These are phyloP conservation scores for Lasioglossum oenotherae DNA, from an alignment of 2,888 invertebrate species.

Conservation along the genomic window DNA sequence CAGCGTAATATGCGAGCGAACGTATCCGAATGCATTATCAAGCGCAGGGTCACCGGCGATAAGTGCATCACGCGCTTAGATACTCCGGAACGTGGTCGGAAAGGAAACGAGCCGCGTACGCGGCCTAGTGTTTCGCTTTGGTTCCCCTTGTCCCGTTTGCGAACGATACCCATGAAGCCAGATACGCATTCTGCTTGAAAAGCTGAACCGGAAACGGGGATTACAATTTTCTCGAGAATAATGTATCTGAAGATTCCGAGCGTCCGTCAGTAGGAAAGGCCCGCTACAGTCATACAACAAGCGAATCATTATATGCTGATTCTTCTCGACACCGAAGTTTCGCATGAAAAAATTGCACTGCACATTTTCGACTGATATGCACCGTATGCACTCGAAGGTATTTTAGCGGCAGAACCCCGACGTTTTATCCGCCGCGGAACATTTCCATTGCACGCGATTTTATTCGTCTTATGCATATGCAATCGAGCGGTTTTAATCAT, in stretches of 20 bases:
- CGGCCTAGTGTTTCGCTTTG: not conserved
- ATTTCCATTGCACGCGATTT: not conserved
- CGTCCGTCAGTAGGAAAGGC: not conserved
- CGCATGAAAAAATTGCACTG: not conserved
- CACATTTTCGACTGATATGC: not conserved
- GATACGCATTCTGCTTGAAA: not conserved
- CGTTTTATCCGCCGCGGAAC: not conserved
- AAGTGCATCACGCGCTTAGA: slow-evolving; percentile 17
- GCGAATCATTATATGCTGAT: not conserved
- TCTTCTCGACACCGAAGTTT: not conserved
- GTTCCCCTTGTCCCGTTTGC: not conserved
- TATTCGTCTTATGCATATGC: not conserved
- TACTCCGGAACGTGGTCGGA: not conserved
- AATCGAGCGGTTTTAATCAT: not conserved
- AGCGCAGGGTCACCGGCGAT: not conserved
- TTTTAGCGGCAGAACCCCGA: not conserved
- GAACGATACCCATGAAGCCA: not conserved
- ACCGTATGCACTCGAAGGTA: not conserved
- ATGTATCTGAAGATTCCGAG: not conserved
- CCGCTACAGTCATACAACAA: not conserved
- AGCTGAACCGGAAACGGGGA: not conserved
- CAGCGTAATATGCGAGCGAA: not conserved
- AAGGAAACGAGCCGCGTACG: not conserved
- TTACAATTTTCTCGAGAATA: not conserved
- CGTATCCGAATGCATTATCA: slow-evolving; percentile 13